A percentile compares a stretch with the other conserved stretches of the same genome.
These are phyloP conservation scores for Lophius americanus DNA, from an alignment of 2,797 vertebrate species.

Conservation along the genomic window DNA sequence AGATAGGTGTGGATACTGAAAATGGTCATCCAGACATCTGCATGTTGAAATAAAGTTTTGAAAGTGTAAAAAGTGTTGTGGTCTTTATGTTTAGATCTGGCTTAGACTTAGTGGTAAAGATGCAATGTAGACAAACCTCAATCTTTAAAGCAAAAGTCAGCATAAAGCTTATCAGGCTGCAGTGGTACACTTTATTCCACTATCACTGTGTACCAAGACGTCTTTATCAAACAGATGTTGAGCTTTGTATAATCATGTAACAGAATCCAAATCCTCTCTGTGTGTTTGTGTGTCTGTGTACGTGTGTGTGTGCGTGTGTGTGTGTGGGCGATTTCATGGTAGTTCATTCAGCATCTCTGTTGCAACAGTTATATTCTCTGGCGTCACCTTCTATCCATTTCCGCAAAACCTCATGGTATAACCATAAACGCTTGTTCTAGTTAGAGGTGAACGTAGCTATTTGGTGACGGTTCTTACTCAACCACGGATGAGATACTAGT, in stretches of 20 bases:
- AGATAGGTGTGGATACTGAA: slow-evolving; percentile 55
- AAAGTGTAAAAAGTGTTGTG: slow-evolving; percentile 41
- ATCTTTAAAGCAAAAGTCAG: slow-evolving; percentile 28
- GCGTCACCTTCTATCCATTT: slow-evolving; percentile 44
- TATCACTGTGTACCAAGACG: slow-evolving; percentile 39
- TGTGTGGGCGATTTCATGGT: no score
- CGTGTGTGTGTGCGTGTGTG: no score
- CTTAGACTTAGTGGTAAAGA: neutral
- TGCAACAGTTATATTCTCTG: slow-evolving; percentile 49
- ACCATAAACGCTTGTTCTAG: neutral
- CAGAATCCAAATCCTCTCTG: slow-evolving; percentile 22
- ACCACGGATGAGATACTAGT: neutral
- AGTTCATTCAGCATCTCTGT: slow-evolving; percentile 19
- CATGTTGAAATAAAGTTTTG: slow-evolving; percentile 78
- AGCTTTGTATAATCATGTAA: slow-evolving; percentile 18
- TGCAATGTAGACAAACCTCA: neutral
- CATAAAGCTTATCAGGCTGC: slow-evolving; percentile 43
- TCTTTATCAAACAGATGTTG: slow-evolving; percentile 49
- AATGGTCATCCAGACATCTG: slow-evolving; percentile 60
- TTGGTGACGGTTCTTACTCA: no score
- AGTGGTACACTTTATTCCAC: slow-evolving; percentile 4
- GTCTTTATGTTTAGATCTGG: slow-evolving; percentile 2
- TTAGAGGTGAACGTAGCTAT: no score
- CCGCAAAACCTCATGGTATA: neutral
- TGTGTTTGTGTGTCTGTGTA: no score